phyloP scores from a whole-genome alignment of 2,888 invertebrate species.

The Drosophila nr. fundita region DNA sequence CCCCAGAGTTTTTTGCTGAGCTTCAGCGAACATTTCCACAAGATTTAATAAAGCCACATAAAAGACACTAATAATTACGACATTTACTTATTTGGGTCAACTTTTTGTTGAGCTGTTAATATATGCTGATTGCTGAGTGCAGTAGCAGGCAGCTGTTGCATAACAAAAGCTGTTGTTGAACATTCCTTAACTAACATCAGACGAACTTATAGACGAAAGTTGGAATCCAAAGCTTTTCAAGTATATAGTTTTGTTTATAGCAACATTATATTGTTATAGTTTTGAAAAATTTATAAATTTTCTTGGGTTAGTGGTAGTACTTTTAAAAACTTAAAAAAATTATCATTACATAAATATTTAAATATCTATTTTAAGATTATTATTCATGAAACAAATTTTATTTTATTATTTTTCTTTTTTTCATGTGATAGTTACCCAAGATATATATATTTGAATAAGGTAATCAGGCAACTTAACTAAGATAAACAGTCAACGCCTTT shows the following conservation, averaged over 20 bases:
- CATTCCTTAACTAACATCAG: neutral
- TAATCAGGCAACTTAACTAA: neutral
- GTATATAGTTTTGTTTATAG: neutral
- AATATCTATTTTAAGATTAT: neutral
- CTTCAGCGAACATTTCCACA: constrained; percentile 63
- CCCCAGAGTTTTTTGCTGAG: constrained; percentile 80
- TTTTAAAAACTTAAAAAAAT: neutral
- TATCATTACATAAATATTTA: neutral
- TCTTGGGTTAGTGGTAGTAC: neutral
- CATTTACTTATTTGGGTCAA: constrained; percentile 11
- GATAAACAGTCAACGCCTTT: neutral
- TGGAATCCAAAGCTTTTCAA: neutral
- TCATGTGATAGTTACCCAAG: neutral
- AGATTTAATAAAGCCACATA: constrained; percentile 49
- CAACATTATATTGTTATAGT: neutral
- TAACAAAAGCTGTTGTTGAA: neutral
- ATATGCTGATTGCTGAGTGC: neutral
- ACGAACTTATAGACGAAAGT: neutral
- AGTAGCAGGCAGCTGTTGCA: neutral
- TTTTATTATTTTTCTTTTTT: neutral
- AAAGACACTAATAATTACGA: constrained; percentile 15
- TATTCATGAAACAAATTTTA: neutral
- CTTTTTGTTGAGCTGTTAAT: constrained; percentile 2
- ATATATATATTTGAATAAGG: neutral
- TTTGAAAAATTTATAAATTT: neutral